Conservation (phyloP, 2,797 vertebrate genomes). For the Salarias fasciatus region DNA sequence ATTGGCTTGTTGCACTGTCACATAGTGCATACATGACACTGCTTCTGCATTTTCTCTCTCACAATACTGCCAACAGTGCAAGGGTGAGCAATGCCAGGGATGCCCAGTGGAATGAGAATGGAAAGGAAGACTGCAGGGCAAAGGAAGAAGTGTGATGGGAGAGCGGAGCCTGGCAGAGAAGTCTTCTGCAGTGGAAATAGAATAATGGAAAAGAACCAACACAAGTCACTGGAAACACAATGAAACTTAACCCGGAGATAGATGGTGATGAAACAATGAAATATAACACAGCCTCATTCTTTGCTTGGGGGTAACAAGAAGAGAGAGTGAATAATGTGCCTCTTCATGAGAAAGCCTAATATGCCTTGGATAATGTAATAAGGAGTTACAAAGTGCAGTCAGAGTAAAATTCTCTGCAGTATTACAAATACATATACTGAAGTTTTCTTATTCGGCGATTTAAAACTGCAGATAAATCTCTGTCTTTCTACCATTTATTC, state of each 20-base stretch:
- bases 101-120: slow-evolving; percentile 70
- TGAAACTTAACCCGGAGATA: slow-evolving; percentile 64
- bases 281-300: slow-evolving; percentile 47
- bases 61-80: slow-evolving; percentile 52
- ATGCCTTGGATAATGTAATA: slow-evolving; percentile 59
- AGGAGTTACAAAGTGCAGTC: slow-evolving; percentile 35
- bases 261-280: slow-evolving; percentile 65
- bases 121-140: slow-evolving; percentile 67
- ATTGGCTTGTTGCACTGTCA: slow-evolving; percentile 5
- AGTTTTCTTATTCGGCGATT: slow-evolving; percentile 56
- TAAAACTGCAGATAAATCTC: slow-evolving; percentile 35
- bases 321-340: slow-evolving; percentile 60
- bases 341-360: slow-evolving; percentile 52
- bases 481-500: slow-evolving; percentile 45
- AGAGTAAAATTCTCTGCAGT: slow-evolving; percentile 40
- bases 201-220: slow-evolving; percentile 63
- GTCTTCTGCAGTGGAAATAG: slow-evolving; percentile 54
- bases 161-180: slow-evolving; percentile 62
- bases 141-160: slow-evolving; percentile 29
- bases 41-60: slow-evolving; percentile 28
- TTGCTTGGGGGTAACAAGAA: slow-evolving; percentile 47
- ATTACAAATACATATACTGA: slow-evolving; percentile 42
- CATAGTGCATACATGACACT: slow-evolving; percentile 20
- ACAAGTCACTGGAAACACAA: slow-evolving; percentile 61
- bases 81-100: slow-evolving; percentile 52